Evolutionary conservation across 2,113 vertebrate species (phyloP).

Genomic region (Cynopterus brachyotis): DNA sequence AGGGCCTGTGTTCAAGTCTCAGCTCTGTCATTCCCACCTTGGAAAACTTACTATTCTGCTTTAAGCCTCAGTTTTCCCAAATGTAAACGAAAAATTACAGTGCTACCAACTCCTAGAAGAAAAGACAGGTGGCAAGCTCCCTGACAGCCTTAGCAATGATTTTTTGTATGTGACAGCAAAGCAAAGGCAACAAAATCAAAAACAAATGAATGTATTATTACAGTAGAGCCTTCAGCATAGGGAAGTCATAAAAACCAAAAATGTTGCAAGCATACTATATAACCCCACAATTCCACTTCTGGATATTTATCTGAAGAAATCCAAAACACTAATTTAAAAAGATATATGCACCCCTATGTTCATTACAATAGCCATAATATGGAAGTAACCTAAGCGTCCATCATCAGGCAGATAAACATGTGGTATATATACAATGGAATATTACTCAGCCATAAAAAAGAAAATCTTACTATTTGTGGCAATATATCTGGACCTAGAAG

Average conservation of each 20-base stretch:
- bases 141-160: not conserved
- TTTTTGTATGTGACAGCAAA: not conserved
- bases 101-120: not conserved
- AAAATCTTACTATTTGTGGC: not conserved
- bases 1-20: not conserved
- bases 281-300: not conserved
- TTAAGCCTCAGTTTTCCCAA: not conserved
- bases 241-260: not conserved
- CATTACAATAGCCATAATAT: not conserved
- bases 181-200: not conserved
- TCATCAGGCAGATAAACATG: too few relatives aligned
- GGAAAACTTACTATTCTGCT: not conserved
- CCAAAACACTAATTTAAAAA: not conserved
- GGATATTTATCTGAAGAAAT: not conserved
- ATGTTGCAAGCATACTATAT: accelerated
- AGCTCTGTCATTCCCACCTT: not conserved
- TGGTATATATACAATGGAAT: not conserved
- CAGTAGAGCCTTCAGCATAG: not conserved
- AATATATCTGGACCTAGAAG: not conserved
- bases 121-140: not conserved
- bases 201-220: not conserved
- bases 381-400: not conserved
- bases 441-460: not conserved
- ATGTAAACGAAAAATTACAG: not conserved
- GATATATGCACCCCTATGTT: not conserved